phyloP scores from a whole-genome alignment of 2,113 vertebrate species.

The Macaca nemestrina region DNA sequence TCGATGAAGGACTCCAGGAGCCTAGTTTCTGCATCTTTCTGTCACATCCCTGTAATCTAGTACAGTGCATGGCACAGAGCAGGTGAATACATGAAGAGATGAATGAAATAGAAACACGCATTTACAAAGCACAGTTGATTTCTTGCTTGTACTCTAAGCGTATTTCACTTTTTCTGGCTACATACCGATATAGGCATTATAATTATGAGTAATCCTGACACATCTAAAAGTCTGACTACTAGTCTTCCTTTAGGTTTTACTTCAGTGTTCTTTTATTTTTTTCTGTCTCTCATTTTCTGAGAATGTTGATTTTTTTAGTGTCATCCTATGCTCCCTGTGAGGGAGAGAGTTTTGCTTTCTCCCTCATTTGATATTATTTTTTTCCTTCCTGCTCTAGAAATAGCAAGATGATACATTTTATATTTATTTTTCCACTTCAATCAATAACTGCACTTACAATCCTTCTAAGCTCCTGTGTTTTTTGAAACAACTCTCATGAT shows the following conservation, averaged over 20 bases:
- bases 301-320: neutral
- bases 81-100: neutral
- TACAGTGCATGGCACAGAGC: accelerated
- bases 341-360: neutral
- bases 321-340: neutral
- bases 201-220: neutral
- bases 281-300: neutral
- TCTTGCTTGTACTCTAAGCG: neutral
- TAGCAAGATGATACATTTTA: neutral
- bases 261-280: neutral
- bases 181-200: neutral
- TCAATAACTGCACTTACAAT: constrained; percentile 20
- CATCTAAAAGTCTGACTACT: neutral
- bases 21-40: neutral
- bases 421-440: neutral
- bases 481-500: constrained; percentile 16
- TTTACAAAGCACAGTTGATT: neutral
- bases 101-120: neutral
- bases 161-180: neutral
- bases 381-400: neutral
- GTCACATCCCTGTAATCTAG: neutral
- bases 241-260: neutral
- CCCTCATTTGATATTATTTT: neutral
- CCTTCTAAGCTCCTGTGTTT: neutral
- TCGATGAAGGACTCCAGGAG: neutral